Percentiles rank a stretch among this genome's conserved stretches.
Conservation (phyloP, 1,140 invertebrate species). For the Panulirus ornatus region DNA sequence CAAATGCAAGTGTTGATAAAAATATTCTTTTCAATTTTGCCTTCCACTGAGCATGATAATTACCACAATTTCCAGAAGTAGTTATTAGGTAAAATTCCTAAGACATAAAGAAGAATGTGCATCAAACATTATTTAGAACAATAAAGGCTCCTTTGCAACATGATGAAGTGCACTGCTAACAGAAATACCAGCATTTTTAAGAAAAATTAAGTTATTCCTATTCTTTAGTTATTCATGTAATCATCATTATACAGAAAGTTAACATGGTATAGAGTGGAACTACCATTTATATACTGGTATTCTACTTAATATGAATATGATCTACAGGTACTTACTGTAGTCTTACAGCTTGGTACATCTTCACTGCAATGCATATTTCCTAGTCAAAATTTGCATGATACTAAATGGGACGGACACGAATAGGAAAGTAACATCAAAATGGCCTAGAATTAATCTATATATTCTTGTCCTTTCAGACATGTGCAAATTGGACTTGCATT, state of each 20-base stretch:
- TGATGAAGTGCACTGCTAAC: background rate
- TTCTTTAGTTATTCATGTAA: background rate
- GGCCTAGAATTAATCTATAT: constrained; percentile 48
- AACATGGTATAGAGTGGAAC: constrained; percentile 18
- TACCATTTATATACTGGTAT: constrained; percentile 33
- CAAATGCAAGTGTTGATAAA: too few relatives aligned
- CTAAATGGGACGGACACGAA: constrained; percentile 61
- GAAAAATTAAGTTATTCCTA: background rate
- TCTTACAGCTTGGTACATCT: constrained; percentile 40
- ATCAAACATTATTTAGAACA: too few relatives aligned
- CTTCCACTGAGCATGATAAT: too few relatives aligned
- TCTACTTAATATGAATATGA: constrained; percentile 16
- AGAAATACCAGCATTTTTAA: background rate
- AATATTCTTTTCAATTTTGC: too few relatives aligned
- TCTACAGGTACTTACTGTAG: constrained; percentile 60
- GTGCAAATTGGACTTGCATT: constrained; percentile 31
- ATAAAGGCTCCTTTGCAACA: background rate
- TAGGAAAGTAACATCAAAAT: constrained; percentile 66
- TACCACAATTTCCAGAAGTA: too few relatives aligned
- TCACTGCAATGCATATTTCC: constrained; percentile 52
- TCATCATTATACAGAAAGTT: background rate
- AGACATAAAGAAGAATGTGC: too few relatives aligned
- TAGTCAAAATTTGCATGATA: constrained; percentile 53
- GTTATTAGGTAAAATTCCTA: too few relatives aligned
- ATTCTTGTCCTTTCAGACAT: constrained; percentile 24